Base-by-base conservation (phyloP, 2,888 invertebrate species). In the Thumatha senex region DNA sequence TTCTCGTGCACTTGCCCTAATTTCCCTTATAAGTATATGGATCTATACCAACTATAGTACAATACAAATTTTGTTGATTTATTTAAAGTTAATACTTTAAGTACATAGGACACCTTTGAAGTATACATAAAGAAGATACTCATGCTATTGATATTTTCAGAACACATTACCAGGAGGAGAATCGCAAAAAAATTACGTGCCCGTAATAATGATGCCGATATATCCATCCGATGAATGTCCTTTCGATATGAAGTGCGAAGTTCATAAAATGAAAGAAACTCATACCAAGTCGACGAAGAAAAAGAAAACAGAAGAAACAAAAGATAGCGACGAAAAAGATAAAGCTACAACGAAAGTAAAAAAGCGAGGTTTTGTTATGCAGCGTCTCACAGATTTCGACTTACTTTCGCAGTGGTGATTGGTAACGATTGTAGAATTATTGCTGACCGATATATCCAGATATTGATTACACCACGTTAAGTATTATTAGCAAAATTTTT, bases 171-270 rank as follows among this genome's bases (percentile, higher is more conserved):
- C 36, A 1, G 72, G 73, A 11, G 65, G 66, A 0, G 72, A 74
- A 35, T 76, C 82, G 0, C 80, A 81, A 15, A 45, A 45, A 30
- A 45, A 45, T 29, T 89, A 82, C 42, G 80, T 89, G 1, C 89
- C 89, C 1, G 78, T 90, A 0, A 84, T 90, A 34, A 84, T 90
- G 86, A 88, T 90, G 88, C 89, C 89, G 0, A 78, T 90, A 46
- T 80, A 78, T 46, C 61, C 86, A 2, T 80, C 86, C 2, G 83
- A 87, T 35, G 62, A 86, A 43, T 89, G 89, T 38, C 88, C 89
- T 1, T 87, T 89, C 48, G 86, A 89, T 56, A 79, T 89, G 71
- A 76, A 86, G 5, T 83, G 83, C 61, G 85, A 86, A 70, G 55
- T 79, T 3, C 64, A 82, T 56, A 86, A 84, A 71, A 76, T 77